These are phyloP conservation scores for Acrossocheilus wenchowensis DNA, from an alignment of 2,797 vertebrate genomes.

Conservation along the genomic window DNA sequence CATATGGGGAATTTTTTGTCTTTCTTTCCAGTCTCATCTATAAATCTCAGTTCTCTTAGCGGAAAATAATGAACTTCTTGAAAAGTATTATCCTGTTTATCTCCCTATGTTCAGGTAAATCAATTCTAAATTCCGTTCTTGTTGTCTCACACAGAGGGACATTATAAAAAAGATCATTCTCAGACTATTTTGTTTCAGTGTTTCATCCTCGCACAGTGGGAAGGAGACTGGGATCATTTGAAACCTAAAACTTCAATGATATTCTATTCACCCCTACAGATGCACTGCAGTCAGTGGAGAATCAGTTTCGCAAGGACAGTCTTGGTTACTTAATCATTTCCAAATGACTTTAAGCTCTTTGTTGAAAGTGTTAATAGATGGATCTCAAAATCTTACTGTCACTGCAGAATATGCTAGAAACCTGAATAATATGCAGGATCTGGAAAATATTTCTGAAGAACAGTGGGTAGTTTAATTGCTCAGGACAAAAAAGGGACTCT, in stretches of 20 bases:
- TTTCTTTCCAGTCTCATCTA: neutral
- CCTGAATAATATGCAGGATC: neutral
- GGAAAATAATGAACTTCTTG: neutral
- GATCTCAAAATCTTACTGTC: neutral
- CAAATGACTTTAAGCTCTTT: neutral
- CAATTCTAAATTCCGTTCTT: slow-evolving; percentile 12
- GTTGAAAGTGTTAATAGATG: neutral
- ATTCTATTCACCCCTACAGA: slow-evolving; percentile 42
- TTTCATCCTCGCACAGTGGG: slow-evolving; percentile 37
- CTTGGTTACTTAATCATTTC: slow-evolving; percentile 24
- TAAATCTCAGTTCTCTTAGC: neutral
- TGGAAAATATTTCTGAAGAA: neutral
- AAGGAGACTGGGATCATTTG: slow-evolving; percentile 23
- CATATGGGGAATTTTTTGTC: neutral
- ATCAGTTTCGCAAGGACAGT: slow-evolving; percentile 21
- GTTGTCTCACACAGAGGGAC: slow-evolving; percentile 35
- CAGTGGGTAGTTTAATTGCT: neutral
- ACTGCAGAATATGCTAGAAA: neutral
- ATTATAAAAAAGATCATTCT: slow-evolving; percentile 39
- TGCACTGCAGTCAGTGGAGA: slow-evolving; percentile 5
- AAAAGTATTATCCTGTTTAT: slow-evolving; percentile 14
- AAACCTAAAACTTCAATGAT: slow-evolving; percentile 35
- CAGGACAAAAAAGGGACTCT: neutral
- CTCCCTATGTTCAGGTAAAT: slow-evolving; percentile 33
- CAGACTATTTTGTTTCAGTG: slow-evolving; percentile 43